Conservation (phyloP, 2,113 vertebrate species). For the Gopherus evgoodei region DNA sequence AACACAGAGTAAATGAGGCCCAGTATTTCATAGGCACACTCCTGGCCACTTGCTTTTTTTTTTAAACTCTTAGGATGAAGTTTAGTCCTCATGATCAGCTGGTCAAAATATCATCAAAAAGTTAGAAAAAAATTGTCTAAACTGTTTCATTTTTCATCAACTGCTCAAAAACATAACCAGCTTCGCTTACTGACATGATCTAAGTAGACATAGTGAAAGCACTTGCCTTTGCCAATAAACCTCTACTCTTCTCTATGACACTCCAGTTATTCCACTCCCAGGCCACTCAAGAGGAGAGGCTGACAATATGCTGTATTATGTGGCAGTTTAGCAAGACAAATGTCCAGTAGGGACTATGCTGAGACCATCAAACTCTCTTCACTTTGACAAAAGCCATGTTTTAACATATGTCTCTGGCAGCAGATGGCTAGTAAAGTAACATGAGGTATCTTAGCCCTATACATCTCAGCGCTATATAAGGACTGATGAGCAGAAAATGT, state of each 20-base stretch:
- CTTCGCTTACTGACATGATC: neutral
- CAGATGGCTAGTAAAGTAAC: neutral
- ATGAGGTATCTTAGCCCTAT: neutral
- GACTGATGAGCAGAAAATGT: neutral
- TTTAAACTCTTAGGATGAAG: neutral
- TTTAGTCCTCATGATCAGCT: neutral
- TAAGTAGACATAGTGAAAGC: fast-evolving
- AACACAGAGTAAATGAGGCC: neutral
- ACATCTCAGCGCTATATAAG: neutral
- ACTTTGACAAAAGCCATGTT: neutral
- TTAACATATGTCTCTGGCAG: neutral
- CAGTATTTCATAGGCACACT: fast-evolving
- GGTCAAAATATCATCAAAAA: neutral
- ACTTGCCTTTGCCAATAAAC: neutral
- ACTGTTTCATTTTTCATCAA: neutral
- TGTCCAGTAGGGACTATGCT: fast-evolving
- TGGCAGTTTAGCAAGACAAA: neutral
- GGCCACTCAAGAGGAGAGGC: neutral
- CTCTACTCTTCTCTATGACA: neutral
- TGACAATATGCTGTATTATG: neutral
- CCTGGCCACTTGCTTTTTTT: neutral
- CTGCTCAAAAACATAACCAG: fast-evolving
- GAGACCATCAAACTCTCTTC: neutral
- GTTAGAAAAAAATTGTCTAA: neutral
- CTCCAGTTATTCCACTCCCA: neutral